Evolutionary conservation across 2,113 vertebrate species (phyloP).

Genomic region (Eublepharis macularius): DNA sequence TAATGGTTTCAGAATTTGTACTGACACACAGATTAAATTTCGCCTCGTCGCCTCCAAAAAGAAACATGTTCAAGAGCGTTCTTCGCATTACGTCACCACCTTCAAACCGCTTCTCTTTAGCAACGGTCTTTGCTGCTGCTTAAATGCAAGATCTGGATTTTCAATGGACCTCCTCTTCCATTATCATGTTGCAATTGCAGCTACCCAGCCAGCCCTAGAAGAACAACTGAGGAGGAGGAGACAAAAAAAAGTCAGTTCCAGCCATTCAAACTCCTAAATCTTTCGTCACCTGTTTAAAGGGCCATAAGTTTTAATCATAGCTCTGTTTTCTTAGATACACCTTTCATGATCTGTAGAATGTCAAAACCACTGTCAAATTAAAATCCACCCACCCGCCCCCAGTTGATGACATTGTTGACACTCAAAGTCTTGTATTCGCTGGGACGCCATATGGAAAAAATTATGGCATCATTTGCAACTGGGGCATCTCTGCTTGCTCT

Average conservation of each 20-base stretch:
- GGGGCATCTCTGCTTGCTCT: background rate
- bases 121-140: background rate
- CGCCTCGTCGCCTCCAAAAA: slow-evolving; percentile 1
- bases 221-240: background rate
- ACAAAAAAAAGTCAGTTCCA: background rate
- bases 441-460: slow-evolving; percentile 43
- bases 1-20: background rate
- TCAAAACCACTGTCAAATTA: slow-evolving; percentile 27
- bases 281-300: background rate
- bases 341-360: slow-evolving; percentile 23
- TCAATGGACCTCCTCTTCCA: background rate
- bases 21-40: background rate
- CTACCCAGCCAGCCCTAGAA: background rate
- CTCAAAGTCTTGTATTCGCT: slow-evolving; percentile 19
- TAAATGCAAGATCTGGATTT: background rate
- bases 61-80: background rate
- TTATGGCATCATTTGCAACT: slow-evolving; percentile 27
- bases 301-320: slow-evolving; percentile 17
- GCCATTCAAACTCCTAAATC: background rate
- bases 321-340: background rate
- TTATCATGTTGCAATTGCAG: background rate
- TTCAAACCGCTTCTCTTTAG: background rate
- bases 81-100: background rate
- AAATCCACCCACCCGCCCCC: slow-evolving; percentile 16
- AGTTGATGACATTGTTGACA: slow-evolving; percentile 28